Base-by-base conservation (phyloP, 2,888 invertebrate genomes). In the Nomada fabriciana region DNA sequence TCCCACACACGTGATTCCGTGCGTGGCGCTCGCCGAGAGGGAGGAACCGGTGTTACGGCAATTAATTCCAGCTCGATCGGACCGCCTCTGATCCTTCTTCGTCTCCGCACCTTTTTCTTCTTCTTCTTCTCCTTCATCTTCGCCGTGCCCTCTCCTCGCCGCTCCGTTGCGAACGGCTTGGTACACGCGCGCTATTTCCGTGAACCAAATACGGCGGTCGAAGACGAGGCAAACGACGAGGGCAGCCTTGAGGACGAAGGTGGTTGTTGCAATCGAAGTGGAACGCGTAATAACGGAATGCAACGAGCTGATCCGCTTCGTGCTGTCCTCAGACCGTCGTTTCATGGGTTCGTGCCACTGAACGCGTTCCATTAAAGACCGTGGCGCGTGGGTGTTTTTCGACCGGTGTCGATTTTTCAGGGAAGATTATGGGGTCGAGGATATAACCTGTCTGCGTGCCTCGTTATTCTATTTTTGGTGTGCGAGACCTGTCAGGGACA, bases 251-350 rank as follows among this genome's bases (percentile, higher is more conserved):
- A 67, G 73, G 70, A 65, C 67, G 59, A 69, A 70, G 71, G 77
- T 74, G 80, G 76, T 73, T 80, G 72, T 73, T 84, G 69, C 82
- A 76, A 83, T 86, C 82, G 76, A 89, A 89, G 89, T 89, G 83
- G 89, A 88, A 87, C 88, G 85, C 72, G 86, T 87, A 85, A 87
- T 88, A 89, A 89, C 86, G 89, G 87, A 89, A 89, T 89, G 86
- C 86, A 82, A 71, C 70, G 80, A 72, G 75, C 61, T 59, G 77
- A 88, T 86, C 76, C 77, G 89, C 88, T 86, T 75, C 69, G 73
- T 81, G 82, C 78, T 65, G 77, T 78, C 63, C 71, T 47, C 59
- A 52, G 50, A 60, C 20, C 61, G 36, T 60, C 29, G 55, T 25
- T 13, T 11, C 68, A 10, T 7, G 11, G 1, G n/a, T 53, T 36